These are phyloP conservation scores for Priocnemis perturbator DNA, from an alignment of 2,888 invertebrate genomes.

Conservation along the genomic window DNA sequence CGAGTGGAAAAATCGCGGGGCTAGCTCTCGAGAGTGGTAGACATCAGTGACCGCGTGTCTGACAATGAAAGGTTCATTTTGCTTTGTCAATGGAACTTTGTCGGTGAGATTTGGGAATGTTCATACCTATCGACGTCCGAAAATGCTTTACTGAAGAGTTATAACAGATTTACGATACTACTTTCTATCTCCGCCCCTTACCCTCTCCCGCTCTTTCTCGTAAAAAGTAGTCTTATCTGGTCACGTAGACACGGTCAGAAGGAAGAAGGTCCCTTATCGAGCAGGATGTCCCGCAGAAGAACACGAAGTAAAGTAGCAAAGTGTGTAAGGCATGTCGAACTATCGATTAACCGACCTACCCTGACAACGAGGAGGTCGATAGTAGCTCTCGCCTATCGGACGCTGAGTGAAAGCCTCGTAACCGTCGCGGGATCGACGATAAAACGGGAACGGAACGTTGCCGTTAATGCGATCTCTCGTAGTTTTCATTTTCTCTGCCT, in stretches of 20 bases:
- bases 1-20: too few relatives aligned
- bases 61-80: too few relatives aligned
- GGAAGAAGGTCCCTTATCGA: constrained; percentile 52
- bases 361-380: constrained; percentile 49
- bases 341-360: constrained; percentile 58
- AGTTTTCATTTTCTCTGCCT: not conserved
- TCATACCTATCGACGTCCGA: too few relatives aligned
- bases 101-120: too few relatives aligned
- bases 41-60: too few relatives aligned
- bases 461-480: constrained; percentile 2
- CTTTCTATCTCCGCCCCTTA: not conserved
- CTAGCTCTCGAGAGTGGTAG: too few relatives aligned
- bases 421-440: constrained; percentile 22
- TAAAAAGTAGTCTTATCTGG: constrained; percentile 59
- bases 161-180: too few relatives aligned
- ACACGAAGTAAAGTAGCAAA: constrained; percentile 64
- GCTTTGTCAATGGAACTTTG: too few relatives aligned
- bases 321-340: constrained; percentile 59
- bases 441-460: constrained; percentile 26
- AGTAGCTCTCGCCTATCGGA: constrained; percentile 29
- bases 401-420: constrained; percentile 30
- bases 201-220: constrained; percentile 9
- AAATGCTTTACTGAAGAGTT: too few relatives aligned
- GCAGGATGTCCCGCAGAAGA: constrained; percentile 54
- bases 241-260: constrained; percentile 38